Evolutionary conservation across 2,113 vertebrate species (phyloP), one percentile per base, ranked within the genome.

Genomic region (Sorex araneus): DNA sequence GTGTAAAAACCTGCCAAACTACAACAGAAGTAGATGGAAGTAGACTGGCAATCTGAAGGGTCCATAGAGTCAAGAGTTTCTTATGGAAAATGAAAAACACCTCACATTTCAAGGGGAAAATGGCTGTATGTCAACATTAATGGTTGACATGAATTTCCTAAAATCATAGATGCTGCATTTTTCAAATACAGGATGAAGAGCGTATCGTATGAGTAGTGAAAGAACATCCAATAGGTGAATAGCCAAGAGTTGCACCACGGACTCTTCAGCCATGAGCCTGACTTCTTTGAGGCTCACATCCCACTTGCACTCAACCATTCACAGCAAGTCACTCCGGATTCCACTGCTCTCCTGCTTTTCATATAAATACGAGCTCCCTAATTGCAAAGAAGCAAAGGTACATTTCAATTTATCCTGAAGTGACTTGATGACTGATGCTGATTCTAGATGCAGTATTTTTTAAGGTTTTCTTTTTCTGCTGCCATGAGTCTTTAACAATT

Each of bases 21-120:
- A 23, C n/a, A 66, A 28, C 1, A 79, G 64, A 92, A 50, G 47
- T 13, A 50, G 47, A 50, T 50, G 47, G 54, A 60, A 84, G 64
- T 60, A 70, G 25, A 2, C 43, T 36, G 63, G 13, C 32, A 50
- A 54, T n/a, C 78, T 40, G 74, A 87, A 87, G 43, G 23, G 84
- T 82, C 81, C 27, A 2, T 25, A 12, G 66, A 78, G 67, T 60
- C 84, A 90, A 94, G 81, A 77, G 67, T 34, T 71, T n/a, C n/a
- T n/a, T n/a, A n/a, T n/a, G 92, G 40, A 94, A 87, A 84, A 91
- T 78, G 86, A 43, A 71, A 78, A 73, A 69, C 47, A 25, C 4
- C 78, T 57, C 60, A 13, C 7, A 82, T 60, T 89, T 88, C 25
- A 77, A 84, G 32, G 40, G 71, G 90, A 50, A 82, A 43, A 2